These are phyloP conservation scores for Deladenus siricidicola DNA, from an alignment of 2,888 invertebrate genomes.

Conservation along the genomic window DNA sequence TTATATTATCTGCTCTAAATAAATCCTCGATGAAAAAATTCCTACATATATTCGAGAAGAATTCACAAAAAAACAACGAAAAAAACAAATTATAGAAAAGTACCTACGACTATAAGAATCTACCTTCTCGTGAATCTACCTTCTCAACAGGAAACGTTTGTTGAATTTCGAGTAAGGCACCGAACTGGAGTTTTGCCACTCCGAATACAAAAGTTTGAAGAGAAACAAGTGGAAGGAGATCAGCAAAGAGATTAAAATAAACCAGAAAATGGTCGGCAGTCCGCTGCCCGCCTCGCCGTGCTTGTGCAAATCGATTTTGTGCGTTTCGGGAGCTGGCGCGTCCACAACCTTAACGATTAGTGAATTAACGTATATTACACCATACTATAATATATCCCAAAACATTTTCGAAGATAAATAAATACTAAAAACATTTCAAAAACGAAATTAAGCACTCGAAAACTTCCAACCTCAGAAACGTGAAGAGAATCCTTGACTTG, in stretches of 20 bases:
- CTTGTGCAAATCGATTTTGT: conserved; percentile 78
- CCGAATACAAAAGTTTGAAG: conserved; percentile 71
- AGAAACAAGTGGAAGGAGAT: conserved; percentile 84
- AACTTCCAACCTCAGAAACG: neutral
- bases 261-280: conserved; percentile 82
- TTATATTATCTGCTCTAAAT: too few species aligned
- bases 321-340: conserved; percentile 83
- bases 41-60: too few species aligned
- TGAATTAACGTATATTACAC: too few species aligned
- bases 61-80: too few species aligned
- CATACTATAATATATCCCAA: too few species aligned
- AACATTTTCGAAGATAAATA: neutral
- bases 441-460: neutral
- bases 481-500: conserved; percentile 62
- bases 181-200: conserved; percentile 21
- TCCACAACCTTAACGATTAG: conserved; percentile 45
- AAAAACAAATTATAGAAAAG: too few species aligned
- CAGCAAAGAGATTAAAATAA: conserved; percentile 76
- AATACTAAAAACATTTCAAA: neutral
- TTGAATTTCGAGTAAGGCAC: conserved; percentile 24
- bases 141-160: conserved; percentile 16
- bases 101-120: too few species aligned
- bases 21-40: too few species aligned
- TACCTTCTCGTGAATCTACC: too few species aligned
- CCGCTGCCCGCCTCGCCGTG: conserved; percentile 80